Base-by-base conservation (phyloP, 2,797 vertebrate genomes). In the Tapera naevia region DNA sequence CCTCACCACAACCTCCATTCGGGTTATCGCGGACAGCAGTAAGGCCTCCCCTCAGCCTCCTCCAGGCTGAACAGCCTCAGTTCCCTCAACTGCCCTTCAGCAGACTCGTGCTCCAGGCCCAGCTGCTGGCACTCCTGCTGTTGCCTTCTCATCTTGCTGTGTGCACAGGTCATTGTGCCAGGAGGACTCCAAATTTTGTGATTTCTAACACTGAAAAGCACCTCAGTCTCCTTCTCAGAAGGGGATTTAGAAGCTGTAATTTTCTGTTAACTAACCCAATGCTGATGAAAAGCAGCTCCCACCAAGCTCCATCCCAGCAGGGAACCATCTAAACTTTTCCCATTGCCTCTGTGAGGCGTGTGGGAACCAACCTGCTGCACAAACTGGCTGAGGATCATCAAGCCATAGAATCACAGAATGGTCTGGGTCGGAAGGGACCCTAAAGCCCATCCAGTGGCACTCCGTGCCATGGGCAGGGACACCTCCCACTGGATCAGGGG, bases 151-250 rank as follows among this genome's bases (percentile, higher is more conserved):
- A 88, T 56, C 81, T 58, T 70, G 54, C 56, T 79, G 56, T 25
- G 10, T n/a, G 32, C 28, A 39, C 4, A 16, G 16, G 27, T 19
- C 56, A 11, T 66, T 22, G 32, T 51, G 37, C n/a, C 57, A 81
- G 39, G 12, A 78, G 23, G 27, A 83, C 25, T 86, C 48, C 22
- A 69, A 32, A n/a, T 60, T 66, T n/a, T 53, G 8, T 61, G 27
- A 73, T 67, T 81, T 88, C 48, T n/a, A 90, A 57, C 66, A 74
- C 13, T 41, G 33, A 82, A n/a, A 81, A 89, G 32, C 39, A 17
- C 23, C 22, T 43, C 70, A 75, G 15, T 43, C 58, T 64, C 22
- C 28, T 88, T 39, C 39, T 67, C 3, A n/a, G 51, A 84, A 70
- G 18, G 28, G 19, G 30, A 76, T 72, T 64, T 60, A 50, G 53